Base-by-base conservation (phyloP, 1,140 invertebrate genomes). In the Mylabris phalerata region DNA sequence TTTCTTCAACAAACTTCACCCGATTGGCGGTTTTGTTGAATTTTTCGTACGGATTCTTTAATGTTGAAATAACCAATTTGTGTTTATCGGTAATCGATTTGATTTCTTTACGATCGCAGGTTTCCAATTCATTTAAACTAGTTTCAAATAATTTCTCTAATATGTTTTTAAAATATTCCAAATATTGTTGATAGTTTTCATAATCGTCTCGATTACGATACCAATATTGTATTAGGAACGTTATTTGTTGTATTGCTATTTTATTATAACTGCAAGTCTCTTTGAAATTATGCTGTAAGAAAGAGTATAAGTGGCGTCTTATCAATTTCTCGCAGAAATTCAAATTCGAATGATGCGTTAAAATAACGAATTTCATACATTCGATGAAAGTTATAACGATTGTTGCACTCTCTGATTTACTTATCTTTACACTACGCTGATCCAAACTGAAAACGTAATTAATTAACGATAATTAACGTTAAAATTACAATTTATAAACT, bases 361-460 rank as follows among this genome's bases (percentile, higher is more conserved):
- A 71, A 48, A 85, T 70, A 24, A 81, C 69, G 67, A 83, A 90
- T 25, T 80, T 80, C 19, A 88, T 63, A 70, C 88, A 90, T 74
- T 91, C 89, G 24, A 84, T 75, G 64, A 83, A 86, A 6, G 86
- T 79, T 58, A 72, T 79, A 1, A 82, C 74, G 24, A 89, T 76
- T 0, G 82, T 80, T 24, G 76, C 71, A 41, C 75, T 77, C 73
- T 90, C 87, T 7, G 79, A 82, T 11, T 73, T 71, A 66, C 81
- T 85, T 3, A 75, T 67, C 58, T 75, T 72, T 4, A 80, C 75
- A 61, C 67, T 75, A 54, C 76, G 78, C 19, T 73, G 71, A 27
- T 70, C 76, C 62, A 87, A 77, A 7, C 83, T 85, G 67, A 50
- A 75, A 76, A 54, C 57, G 48, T 32, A 32, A 32, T 32, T 32